Evolutionary conservation across 2,888 invertebrate species (phyloP).

Genomic region (Chalcis sispes): DNA sequence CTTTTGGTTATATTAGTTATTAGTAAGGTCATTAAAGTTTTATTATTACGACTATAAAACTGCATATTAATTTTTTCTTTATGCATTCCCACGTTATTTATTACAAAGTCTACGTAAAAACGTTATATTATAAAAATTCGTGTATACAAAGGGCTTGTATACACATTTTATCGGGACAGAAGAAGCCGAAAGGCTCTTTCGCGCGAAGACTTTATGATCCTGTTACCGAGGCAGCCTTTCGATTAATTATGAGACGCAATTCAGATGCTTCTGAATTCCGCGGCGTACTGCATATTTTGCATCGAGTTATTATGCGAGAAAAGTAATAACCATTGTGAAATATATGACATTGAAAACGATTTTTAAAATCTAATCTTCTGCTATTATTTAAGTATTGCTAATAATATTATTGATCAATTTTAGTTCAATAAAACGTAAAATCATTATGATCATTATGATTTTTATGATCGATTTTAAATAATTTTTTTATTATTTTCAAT

Average conservation of each 20-base stretch:
- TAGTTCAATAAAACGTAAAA: not conserved
- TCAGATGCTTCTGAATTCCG: constrained; percentile 37
- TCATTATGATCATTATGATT: not conserved
- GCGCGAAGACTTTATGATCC: constrained; percentile 42
- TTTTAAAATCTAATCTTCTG: not conserved
- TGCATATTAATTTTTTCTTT: not conserved
- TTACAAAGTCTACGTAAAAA: constrained; percentile 6
- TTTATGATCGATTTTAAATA: no score
- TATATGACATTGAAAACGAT: not conserved
- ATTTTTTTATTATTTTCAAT: no score
- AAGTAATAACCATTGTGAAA: not conserved
- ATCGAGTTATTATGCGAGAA: not conserved
- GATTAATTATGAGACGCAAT: constrained; percentile 48
- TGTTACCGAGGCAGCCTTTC: constrained; percentile 17
- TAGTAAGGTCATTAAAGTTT: no score
- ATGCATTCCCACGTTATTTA: not conserved
- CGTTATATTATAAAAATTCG: constrained; percentile 1
- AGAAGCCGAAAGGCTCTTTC: constrained; percentile 2
- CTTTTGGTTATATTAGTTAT: not conserved
- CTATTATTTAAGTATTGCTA: not conserved
- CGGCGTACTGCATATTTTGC: constrained; percentile 9
- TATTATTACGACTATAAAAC: no score
- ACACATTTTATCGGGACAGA: not conserved
- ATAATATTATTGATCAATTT: constrained; percentile 16
- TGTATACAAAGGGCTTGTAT: constrained; percentile 16